Conservation (phyloP, 2,113 vertebrate species). For the Xenus cinereus region DNA sequence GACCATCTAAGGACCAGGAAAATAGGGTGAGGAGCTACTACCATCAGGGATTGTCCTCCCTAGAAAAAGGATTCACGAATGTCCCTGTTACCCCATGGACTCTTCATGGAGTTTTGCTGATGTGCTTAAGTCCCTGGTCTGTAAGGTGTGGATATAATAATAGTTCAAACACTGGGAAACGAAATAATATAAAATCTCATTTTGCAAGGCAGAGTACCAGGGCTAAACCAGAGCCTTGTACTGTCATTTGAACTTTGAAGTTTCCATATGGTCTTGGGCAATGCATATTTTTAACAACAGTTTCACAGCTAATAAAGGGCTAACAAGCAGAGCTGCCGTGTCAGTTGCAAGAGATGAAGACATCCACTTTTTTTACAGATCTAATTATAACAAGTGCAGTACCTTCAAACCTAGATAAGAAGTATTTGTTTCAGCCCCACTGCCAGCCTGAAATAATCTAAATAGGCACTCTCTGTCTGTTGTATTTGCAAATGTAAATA, state of each 20-base stretch:
- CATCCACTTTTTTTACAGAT: not conserved
- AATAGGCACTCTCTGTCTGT: not conserved
- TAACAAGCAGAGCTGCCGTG: not conserved
- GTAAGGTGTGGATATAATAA: not conserved
- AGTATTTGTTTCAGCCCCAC: not conserved
- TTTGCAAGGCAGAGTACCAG: not conserved
- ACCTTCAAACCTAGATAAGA: not conserved
- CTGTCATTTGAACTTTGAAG: not conserved
- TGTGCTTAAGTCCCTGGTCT: not conserved
- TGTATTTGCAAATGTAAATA: not conserved
- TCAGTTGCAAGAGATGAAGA: not conserved
- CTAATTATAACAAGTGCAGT: not conserved
- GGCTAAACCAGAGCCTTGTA: not conserved
- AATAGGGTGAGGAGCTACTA: not conserved
- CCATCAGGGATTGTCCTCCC: not conserved
- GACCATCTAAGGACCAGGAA: fast-evolving
- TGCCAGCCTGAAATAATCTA: not conserved
- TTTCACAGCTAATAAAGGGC: not conserved
- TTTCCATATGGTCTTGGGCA: not conserved
- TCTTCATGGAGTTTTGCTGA: fast-evolving
- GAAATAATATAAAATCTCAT: not conserved
- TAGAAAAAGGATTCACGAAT: not conserved
- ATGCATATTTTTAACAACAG: not conserved
- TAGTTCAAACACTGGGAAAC: not conserved
- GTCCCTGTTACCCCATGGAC: not conserved